Conservation (phyloP, 2,888 invertebrate genomes). For the Polymixis flavicincta region DNA sequence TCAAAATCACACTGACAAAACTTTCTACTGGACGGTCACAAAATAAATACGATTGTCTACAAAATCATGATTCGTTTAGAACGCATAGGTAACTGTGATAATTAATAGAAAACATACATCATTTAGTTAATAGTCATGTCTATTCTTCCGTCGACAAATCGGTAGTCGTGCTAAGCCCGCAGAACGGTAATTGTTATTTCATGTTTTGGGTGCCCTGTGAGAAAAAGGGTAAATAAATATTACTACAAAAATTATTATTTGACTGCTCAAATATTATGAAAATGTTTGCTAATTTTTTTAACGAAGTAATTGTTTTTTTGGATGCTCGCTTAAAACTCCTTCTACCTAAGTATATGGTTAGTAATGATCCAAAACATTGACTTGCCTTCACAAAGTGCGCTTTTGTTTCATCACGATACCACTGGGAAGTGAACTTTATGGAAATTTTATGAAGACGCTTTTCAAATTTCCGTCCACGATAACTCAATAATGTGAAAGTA, state of each 20-base stretch:
- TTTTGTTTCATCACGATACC: background rate
- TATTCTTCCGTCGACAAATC: too few species aligned
- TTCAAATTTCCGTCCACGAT: background rate
- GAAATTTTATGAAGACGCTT: background rate
- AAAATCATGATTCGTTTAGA: too few species aligned
- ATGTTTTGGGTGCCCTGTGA: background rate
- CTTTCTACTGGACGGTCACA: too few species aligned
- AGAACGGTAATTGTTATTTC: background rate
- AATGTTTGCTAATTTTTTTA: background rate
- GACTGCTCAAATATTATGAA: background rate
- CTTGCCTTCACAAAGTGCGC: background rate
- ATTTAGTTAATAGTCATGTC: too few species aligned
- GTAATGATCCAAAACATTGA: background rate
- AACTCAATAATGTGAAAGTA: background rate
- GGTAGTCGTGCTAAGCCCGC: too few species aligned
- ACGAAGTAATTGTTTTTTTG: background rate
- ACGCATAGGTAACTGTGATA: too few species aligned
- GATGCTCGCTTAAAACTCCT: background rate
- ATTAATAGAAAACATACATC: too few species aligned
- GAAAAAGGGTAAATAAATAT: background rate
- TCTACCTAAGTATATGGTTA: background rate
- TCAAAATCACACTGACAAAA: too few species aligned
- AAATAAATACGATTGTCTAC: too few species aligned
- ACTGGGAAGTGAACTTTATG: background rate
- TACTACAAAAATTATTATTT: background rate